Evolutionary conservation across 2,113 vertebrate species (phyloP), one percentile per base, ranked within the genome.

Genomic region (Piliocolobus tephrosceles): DNA sequence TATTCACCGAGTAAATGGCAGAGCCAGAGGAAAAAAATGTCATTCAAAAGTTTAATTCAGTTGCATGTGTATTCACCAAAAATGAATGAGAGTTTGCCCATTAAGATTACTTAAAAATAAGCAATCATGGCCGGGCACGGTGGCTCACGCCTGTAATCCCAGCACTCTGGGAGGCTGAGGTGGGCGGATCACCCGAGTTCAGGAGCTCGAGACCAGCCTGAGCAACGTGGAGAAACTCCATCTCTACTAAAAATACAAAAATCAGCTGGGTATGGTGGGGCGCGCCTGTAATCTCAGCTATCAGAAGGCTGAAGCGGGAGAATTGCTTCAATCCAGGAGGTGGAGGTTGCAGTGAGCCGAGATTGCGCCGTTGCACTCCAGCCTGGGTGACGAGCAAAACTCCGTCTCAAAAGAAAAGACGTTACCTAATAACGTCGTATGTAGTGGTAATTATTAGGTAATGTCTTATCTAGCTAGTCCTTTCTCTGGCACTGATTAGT

Each of bases 31-130:
- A 61, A 92, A 92, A 81, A 50, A 23, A 58, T 45, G 45, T 45
- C 45, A 45, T 45, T 45, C 45, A 45, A 45, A 45, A 32, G 40
- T 90, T 58, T 73, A 95, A 84, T 45, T 76, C 50, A 52, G 3
- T 90, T 96, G 92, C 30, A 76, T 52, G 25, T 78, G 14, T 97
- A 58, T 52, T 66, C 8, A 81, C 22, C 58, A 61, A 92, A 92
- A 96, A n/a, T 43, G 35, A 68, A 95, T 25, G 82, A 75, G 52
- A 78, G 83, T 5, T 57, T 88, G 35, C 20, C 50, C 12, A 61
- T 20, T 66, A 91, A 78, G 35, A 91, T 58, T 52, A 88, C 32
- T 61, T 82, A 72, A 85, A 87, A 45, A 90, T 47, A 32, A 73
- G 8, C 27, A 64, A 95, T 82, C 78, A n/a, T 55, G 14, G 57